phyloP scores from a whole-genome alignment of 2,797 vertebrate species.

The Coregonus ussuriensis region DNA sequence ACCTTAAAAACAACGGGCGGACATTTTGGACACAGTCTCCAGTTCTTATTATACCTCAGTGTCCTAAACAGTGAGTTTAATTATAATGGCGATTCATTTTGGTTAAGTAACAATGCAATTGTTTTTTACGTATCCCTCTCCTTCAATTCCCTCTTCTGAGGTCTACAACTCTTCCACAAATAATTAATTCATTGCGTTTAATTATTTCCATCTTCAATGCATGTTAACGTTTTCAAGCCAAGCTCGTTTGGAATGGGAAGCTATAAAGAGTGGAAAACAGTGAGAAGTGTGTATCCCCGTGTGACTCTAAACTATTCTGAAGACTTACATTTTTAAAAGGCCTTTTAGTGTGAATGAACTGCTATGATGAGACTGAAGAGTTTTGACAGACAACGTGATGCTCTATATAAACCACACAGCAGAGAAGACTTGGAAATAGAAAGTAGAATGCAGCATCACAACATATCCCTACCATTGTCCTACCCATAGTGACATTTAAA shows the following conservation, averaged over 20 bases:
- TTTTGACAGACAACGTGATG: neutral
- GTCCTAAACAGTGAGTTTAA: conserved; percentile 46
- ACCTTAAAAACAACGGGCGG: too few species aligned
- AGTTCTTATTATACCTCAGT: too few species aligned
- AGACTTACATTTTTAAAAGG: conserved; percentile 16
- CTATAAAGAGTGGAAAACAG: conserved; percentile 17
- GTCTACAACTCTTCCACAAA: conserved; percentile 43
- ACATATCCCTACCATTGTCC: neutral
- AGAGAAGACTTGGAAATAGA: conserved; percentile 5
- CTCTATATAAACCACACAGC: neutral
- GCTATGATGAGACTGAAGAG: conserved; percentile 10
- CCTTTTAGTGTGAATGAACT: conserved; percentile 22
- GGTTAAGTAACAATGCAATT: conserved; percentile 52
- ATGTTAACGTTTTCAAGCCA: conserved; percentile 16
- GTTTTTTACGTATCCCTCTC: conserved; percentile 49
- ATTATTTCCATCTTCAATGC: conserved; percentile 51
- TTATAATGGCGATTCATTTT: conserved; percentile 59
- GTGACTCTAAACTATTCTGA: conserved; percentile 21
- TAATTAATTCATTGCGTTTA: conserved; percentile 55
- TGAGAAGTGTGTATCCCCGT: conserved; percentile 18
- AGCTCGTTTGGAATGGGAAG: conserved; percentile 38
- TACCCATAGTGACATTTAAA: neutral
- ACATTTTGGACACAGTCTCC: too few species aligned
- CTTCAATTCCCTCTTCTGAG: conserved; percentile 38
- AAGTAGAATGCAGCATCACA: neutral